A percentile compares a stretch with the other conserved stretches of the same genome.
Conservation (phyloP, 2,113 vertebrate species). For the Choloepus hoffmanni region DNA sequence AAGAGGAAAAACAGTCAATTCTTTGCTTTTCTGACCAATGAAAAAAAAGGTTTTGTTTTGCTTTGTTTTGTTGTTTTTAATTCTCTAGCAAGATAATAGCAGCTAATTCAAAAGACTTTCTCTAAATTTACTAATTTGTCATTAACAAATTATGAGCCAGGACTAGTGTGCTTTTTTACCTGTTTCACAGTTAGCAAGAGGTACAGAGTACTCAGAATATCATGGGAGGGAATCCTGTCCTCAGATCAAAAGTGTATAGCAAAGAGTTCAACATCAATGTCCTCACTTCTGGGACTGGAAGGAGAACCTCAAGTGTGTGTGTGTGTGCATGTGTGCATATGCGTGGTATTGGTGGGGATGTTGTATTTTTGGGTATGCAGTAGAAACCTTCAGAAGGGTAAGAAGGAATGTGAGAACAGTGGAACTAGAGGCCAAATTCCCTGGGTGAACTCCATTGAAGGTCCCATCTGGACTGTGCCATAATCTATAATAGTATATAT, state of each 20-base stretch:
- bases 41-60: not conserved
- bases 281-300: not conserved
- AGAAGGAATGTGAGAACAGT: not conserved
- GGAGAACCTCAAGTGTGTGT: not conserved
- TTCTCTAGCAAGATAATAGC: not conserved
- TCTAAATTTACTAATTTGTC: not conserved
- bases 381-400: not conserved
- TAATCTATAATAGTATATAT: not conserved
- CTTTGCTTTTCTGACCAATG: not conserved
- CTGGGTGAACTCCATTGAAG: not conserved
- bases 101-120: not conserved
- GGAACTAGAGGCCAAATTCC: not conserved
- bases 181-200: not conserved
- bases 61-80: not conserved
- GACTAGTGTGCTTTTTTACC: not conserved
- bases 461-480: not conserved
- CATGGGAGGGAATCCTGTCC: not conserved
- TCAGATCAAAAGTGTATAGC: not conserved
- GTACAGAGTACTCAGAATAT: not conserved
- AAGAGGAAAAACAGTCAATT: not conserved
- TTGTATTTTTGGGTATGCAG: not conserved
- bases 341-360: not conserved
- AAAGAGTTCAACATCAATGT: not conserved
- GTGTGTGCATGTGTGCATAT: not conserved
- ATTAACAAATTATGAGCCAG: not conserved